Evolutionary conservation across 1,140 invertebrate species (phyloP).

Genomic region (Drosophila mauritiana): DNA sequence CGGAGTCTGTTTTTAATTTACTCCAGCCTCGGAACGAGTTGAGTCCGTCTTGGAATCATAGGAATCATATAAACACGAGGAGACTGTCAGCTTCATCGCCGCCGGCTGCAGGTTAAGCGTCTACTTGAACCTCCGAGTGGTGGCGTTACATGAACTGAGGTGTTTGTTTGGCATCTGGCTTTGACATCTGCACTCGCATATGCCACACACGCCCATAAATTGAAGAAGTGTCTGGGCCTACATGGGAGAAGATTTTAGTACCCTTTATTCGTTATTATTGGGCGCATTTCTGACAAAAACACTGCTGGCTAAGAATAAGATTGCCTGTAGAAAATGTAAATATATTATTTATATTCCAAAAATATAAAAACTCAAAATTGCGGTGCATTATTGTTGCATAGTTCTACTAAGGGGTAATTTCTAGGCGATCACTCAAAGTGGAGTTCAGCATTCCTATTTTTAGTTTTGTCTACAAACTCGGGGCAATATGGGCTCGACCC

Average conservation of each 20-base stretch:
- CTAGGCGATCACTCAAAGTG: neutral
- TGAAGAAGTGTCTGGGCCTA: constrained; percentile 42
- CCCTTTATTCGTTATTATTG: neutral
- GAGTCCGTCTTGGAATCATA: constrained; percentile 29
- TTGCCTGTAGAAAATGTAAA: too few relatives aligned
- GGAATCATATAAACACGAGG: constrained; percentile 1
- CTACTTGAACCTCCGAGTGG: constrained; percentile 78
- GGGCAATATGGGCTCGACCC: constrained; percentile 29
- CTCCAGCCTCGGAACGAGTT: constrained; percentile 42
- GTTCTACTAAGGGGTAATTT: neutral
- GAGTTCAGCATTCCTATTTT: neutral
- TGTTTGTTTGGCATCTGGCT: constrained; percentile 77
- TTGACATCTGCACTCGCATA: constrained; percentile 62
- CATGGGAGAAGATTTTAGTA: neutral
- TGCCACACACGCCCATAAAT: constrained; percentile 44
- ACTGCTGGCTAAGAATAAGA: too few relatives aligned
- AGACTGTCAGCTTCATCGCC: constrained; percentile 64
- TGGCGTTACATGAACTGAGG: constrained; percentile 73
- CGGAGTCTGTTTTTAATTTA: constrained; percentile 74
- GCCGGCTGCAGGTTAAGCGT: constrained; percentile 75
- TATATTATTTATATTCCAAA: too few relatives aligned
- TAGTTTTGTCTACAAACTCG: constrained; percentile 21
- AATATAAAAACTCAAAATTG: too few relatives aligned
- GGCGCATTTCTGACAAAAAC: too few relatives aligned
- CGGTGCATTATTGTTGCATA: neutral